A percentile compares a stretch with the other conserved stretches of the same genome.
phyloP scores from a whole-genome alignment of 1,140 invertebrate genomes.

The Potamilus streckersoni region DNA sequence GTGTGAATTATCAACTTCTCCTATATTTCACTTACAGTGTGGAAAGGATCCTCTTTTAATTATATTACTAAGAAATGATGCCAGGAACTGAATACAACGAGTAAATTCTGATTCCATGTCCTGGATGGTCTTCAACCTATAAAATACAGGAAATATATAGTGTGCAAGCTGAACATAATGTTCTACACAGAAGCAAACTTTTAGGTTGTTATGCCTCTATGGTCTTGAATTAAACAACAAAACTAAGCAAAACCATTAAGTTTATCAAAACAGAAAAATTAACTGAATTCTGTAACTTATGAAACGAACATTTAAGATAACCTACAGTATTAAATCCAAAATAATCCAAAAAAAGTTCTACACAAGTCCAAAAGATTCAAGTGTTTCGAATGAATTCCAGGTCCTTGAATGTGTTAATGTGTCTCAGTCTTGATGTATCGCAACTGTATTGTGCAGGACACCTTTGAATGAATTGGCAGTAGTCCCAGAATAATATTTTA shows the following conservation, averaged over 20 bases:
- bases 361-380: no score
- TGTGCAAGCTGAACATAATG: background rate
- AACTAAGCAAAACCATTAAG: no score
- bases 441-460: no score
- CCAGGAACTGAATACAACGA: constrained; percentile 60
- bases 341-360: background rate
- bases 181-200: background rate
- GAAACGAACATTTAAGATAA: background rate
- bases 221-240: no score
- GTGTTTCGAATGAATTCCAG: no score
- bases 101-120: constrained; percentile 59
- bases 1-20: no score
- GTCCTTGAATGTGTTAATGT: no score
- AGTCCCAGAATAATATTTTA: no score
- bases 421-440: no score
- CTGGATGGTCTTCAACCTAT: constrained; percentile 48
- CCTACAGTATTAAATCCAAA: background rate
- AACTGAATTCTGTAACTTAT: background rate
- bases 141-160: constrained; percentile 17
- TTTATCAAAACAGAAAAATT: background rate
- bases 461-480: no score
- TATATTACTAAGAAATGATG: constrained; percentile 62
- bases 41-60: constrained; percentile 63
- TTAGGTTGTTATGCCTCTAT: background rate
- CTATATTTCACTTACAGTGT: constrained; percentile 51